Percentiles rank a stretch among this genome's conserved stretches.
phyloP scores from a whole-genome alignment of 2,113 vertebrate species.

The Girardinichthys multiradiatus region DNA sequence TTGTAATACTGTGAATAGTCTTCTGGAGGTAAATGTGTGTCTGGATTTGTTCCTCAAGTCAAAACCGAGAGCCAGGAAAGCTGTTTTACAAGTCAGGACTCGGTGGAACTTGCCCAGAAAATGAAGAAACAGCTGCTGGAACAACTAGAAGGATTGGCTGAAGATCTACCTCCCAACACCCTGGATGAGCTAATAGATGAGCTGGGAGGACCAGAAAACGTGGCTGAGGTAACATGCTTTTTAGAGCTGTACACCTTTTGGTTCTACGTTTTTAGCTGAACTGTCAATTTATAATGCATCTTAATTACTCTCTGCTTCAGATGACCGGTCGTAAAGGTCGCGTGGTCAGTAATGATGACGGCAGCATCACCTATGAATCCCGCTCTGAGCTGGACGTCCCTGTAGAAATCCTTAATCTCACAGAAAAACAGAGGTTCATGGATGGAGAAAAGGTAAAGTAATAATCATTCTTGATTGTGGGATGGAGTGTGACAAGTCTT shows the following conservation, averaged over 20 bases:
- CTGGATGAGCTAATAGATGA: slow-evolving; percentile 97
- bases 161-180: slow-evolving; percentile 94
- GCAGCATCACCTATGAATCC: slow-evolving; percentile 96
- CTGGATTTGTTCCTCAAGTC: slow-evolving; percentile 55
- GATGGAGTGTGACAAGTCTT: too few species aligned
- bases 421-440: slow-evolving; percentile 98
- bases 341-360: slow-evolving; percentile 97
- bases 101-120: slow-evolving; percentile 94
- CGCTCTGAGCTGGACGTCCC: slow-evolving; percentile 96
- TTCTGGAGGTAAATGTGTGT: neutral
- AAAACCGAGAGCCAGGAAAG: slow-evolving; percentile 85
- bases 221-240: slow-evolving; percentile 88
- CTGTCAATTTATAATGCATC: neutral
- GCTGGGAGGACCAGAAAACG: slow-evolving; percentile 95
- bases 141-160: slow-evolving; percentile 89
- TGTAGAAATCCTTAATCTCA: slow-evolving; percentile 97
- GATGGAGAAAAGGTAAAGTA: slow-evolving; percentile 93
- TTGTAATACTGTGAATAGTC: neutral
- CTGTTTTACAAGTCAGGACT: slow-evolving; percentile 94
- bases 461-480: neutral
- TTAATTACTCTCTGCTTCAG: slow-evolving; percentile 65
- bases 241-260: neutral
- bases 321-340: slow-evolving; percentile 98
- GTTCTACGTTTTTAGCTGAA: neutral
- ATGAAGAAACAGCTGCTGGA: slow-evolving; percentile 95